phyloP scores from a whole-genome alignment of 2,113 vertebrate genomes.

The Cyprinus carpio region DNA sequence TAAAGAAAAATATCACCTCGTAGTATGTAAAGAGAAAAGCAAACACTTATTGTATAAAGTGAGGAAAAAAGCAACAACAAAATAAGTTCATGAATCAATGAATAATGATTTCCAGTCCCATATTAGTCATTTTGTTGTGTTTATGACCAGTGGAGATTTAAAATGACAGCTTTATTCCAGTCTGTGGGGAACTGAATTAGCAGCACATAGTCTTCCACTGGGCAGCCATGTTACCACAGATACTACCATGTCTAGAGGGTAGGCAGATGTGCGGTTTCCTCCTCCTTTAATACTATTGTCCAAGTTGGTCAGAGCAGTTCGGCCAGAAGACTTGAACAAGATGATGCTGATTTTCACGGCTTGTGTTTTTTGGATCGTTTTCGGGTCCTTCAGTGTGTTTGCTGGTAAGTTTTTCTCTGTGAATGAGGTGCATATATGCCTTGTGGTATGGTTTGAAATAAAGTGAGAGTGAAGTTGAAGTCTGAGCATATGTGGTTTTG shows the following conservation, averaged over 20 bases:
- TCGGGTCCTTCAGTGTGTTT: constrained; percentile 43
- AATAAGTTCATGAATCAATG: not conserved
- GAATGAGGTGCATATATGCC: not conserved
- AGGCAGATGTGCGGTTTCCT: constrained; percentile 10
- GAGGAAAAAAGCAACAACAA: not conserved
- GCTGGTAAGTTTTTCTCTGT: constrained; percentile 62
- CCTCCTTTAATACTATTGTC: not conserved
- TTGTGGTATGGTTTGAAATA: constrained; percentile 13
- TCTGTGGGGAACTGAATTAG: not conserved
- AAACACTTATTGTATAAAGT: not conserved
- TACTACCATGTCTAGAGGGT: not conserved
- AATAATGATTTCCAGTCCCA: not conserved
- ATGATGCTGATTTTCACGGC: not conserved
- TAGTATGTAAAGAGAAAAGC: not conserved
- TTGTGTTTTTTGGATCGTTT: constrained; percentile 53
- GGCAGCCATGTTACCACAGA: not conserved
- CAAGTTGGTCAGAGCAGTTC: not conserved
- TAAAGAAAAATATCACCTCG: not conserved
- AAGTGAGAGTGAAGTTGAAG: not conserved
- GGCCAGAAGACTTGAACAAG: not conserved
- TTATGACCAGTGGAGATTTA: not conserved
- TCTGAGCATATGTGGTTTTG: constrained; percentile 6
- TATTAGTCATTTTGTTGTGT: not conserved
- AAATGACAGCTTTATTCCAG: not conserved
- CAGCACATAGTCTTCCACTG: not conserved